Base-by-base conservation (phyloP, 2,888 invertebrate genomes). In the Geophilus truncorum region DNA sequence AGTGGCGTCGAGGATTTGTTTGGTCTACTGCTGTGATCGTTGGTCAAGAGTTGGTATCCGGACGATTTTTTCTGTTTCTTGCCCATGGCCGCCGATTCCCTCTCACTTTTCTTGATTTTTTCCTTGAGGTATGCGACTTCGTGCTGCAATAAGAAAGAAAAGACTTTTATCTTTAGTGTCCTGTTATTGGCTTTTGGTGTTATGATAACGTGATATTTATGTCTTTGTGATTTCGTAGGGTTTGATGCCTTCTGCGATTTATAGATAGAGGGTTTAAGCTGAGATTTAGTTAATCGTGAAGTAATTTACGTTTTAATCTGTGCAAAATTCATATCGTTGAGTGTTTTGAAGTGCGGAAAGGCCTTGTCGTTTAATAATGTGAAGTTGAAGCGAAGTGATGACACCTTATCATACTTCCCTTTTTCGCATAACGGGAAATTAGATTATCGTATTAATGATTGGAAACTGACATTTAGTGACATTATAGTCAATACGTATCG, bases 61-160 rank as follows among this genome's bases (percentile, higher is more conserved):
- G 78, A 34, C n/a, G 51, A 34, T 28, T 70, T 79, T 25, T 40
- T 77, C 10, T 40, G 32, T 25, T 81, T 82, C 45, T 81, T 82
- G 23, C 57, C 79, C 18, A 23, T 34, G 4, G 80, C 30, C 12
- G 79, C 78, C n/a, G n/a, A n/a, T 28, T 84, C 84, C n/a, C 82
- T 82, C 40, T 84, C 84, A 12, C 82, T 81, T 62, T 84, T 84
- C 78, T 84, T 84, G 21, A 84, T 75, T 81, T 84, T 84, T 57
- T 84, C 84, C 80, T 84, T 84, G 40, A 84, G 81, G 70, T 84
- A 84, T 0, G 84, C 84, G 18, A 84, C 84, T 81, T 84, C 84
- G 78, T 84, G 84, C 83, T 84, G 75, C 4, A 78, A 80, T 23
- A 15, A 77, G 18, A 1, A 77, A 28, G 30, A 12, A 25, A 76